Percentiles rank a stretch among this genome's conserved stretches.
Evolutionary conservation across 35 echinoderm and acorn worm genomes (phyloP).

Genomic region (Strongylocentrotus purpuratus): DNA sequence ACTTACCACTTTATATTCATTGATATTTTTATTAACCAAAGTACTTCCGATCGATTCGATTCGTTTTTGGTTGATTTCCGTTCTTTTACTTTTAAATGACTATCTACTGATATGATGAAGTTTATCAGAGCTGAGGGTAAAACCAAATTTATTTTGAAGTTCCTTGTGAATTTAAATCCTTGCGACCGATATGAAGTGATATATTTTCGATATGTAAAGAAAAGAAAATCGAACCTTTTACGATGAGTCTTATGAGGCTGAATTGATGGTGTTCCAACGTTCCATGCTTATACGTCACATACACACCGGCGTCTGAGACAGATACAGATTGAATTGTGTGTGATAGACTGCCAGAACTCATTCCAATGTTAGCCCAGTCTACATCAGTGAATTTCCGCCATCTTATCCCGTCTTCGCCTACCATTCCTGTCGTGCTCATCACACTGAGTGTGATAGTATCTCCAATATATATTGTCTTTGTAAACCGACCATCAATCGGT

Average conservation of each 20-base stretch:
- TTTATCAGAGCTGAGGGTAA: too few species aligned
- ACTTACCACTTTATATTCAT: too few species aligned
- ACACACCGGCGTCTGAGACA: background rate
- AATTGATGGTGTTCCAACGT: background rate
- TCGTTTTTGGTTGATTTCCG: too few species aligned
- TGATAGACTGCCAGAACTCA: background rate
- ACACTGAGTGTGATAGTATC: background rate
- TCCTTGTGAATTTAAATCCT: too few species aligned
- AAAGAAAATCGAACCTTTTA: background rate
- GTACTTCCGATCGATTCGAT: too few species aligned
- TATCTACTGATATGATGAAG: too few species aligned
- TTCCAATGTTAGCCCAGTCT: background rate
- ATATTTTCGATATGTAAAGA: too few species aligned
- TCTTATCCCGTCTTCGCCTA: background rate
- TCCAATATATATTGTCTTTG: background rate
- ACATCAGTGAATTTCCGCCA: background rate
- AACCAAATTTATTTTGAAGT: too few species aligned
- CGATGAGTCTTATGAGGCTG: background rate
- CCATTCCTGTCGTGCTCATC: background rate
- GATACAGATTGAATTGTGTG: slow-evolving; percentile 4
- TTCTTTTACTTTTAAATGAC: too few species aligned
- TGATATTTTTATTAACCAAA: too few species aligned
- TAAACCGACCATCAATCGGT: background rate
- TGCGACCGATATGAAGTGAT: too few species aligned
- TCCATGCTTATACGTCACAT: background rate